Evolutionary conservation across 1,140 invertebrate genomes (phyloP), one percentile per base, ranked within the genome.

Genomic region (Nylanderia fulva): DNA sequence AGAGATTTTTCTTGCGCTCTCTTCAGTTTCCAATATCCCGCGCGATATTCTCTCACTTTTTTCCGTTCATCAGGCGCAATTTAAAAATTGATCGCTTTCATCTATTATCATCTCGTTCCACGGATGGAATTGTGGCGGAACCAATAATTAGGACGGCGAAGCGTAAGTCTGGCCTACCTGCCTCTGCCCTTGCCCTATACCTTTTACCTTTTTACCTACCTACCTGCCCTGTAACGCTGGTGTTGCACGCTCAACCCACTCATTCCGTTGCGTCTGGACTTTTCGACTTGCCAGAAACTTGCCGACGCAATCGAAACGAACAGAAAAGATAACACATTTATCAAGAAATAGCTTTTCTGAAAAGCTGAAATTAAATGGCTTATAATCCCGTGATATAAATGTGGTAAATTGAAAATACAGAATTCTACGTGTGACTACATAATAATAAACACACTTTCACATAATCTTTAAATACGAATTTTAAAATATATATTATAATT

Each of bases 41-140:
- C 72, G 74, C 72, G 66, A 84, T 72, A 66, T 69, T 79, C 58
- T 82, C 77, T 39, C 86, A 86, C 89, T 92, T 91, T 88, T 86
- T 86, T 75, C 85, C 64, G 83, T 88, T 92, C 58, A 74, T 80
- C 58, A 84, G 68, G 63, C 75, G 79, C 76, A 68, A 87, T 88
- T 77, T 85, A 87, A 91, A 80, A 93, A 93, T 94, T 92, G 89
- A 94, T 94, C 91, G 88, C 90, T 92, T 92, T 91, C 93, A 94
- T 94, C 90, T 89, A 93, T 94, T 93, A 92, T 86, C 85, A 79
- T 89, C 91, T 92, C 83, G 89, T 92, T 87, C 91, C 85, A 79
- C 63, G 72, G 91, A 91, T 92, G 89, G 90, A 92, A 87, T 83
- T 68, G 79, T 79, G 85, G 39, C 87, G 85, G 76, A 92, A 92